These are phyloP conservation scores for Xenopus petersii DNA, from an alignment of 2,797 vertebrate genomes.

Conservation along the genomic window DNA sequence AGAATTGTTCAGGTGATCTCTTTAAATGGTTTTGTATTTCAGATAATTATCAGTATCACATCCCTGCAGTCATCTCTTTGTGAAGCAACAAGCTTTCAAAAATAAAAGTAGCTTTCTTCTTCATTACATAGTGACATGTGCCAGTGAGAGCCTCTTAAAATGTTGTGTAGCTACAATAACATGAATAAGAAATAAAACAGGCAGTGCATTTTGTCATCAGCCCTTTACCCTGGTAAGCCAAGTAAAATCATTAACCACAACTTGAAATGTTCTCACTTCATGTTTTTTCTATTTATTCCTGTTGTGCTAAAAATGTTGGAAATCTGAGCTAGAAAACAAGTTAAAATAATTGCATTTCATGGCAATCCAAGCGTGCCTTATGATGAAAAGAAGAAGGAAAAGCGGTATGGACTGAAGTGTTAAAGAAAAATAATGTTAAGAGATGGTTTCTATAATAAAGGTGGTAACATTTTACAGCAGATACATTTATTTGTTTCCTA, in stretches of 20 bases:
- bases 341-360: slow-evolving; percentile 9
- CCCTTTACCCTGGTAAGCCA: slow-evolving; percentile 31
- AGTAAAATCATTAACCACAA: slow-evolving; percentile 35
- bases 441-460: no score
- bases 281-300: slow-evolving; percentile 13
- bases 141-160: slow-evolving; percentile 1
- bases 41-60: no score
- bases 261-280: slow-evolving; percentile 16
- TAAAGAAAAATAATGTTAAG: no score
- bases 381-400: background rate
- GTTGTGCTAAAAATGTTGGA: slow-evolving; percentile 7
- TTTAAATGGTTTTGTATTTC: no score
- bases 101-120: slow-evolving; percentile 14
- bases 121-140: slow-evolving; percentile 5
- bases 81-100: background rate
- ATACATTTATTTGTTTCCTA: no score
- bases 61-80: no score
- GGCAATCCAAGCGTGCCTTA: background rate
- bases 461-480: no score
- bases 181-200: slow-evolving; percentile 23
- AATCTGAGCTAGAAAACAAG: background rate
- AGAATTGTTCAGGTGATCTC: no score
- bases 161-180: background rate
- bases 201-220: slow-evolving; percentile 12
- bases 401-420: background rate